A percentile compares a stretch with the other conserved stretches of the same genome.
These are phyloP conservation scores for Ips nitidus DNA, from an alignment of 1,140 invertebrate species.

Conservation along the genomic window DNA sequence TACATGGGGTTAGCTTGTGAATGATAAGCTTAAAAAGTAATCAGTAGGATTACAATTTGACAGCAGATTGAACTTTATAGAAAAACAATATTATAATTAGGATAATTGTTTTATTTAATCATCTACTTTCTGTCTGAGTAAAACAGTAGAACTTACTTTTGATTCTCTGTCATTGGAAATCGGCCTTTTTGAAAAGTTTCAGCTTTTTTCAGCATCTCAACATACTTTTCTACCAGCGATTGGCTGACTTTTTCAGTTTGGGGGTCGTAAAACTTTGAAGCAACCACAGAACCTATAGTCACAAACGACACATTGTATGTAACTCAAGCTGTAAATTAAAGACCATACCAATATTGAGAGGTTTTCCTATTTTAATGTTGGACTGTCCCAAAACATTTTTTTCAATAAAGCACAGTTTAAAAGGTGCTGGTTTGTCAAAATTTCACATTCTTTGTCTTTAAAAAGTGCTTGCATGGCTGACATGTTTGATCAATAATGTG, in stretches of 20 bases:
- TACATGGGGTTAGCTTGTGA: not conserved
- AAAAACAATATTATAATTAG: no score
- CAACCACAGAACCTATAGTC: not conserved
- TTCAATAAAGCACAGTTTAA: conserved; percentile 50
- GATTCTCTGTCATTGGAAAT: conserved; percentile 29
- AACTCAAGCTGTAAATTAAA: not conserved
- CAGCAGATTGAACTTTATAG: no score
- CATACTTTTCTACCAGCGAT: conserved; percentile 28
- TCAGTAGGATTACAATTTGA: no score
- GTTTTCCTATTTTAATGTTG: conserved; percentile 46
- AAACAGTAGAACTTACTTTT: conserved; percentile 19
- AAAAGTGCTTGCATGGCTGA: conserved; percentile 9
- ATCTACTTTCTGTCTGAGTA: no score
- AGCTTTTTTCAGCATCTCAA: conserved; percentile 19
- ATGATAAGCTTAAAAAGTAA: not conserved
- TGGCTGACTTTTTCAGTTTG: conserved; percentile 26
- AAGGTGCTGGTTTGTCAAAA: conserved; percentile 44
- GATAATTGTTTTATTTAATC: no score
- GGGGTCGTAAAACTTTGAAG: conserved; percentile 41
- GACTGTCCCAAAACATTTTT: conserved; percentile 48
- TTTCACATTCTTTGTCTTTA: conserved; percentile 10
- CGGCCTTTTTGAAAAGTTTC: conserved; percentile 6
- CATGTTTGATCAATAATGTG: conserved; percentile 35
- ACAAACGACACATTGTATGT: no score
- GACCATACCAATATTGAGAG: conserved; percentile 41